These are phyloP conservation scores for Rhadinocentrus ornatus DNA, from an alignment of 2,797 vertebrate species.

Conservation along the genomic window DNA sequence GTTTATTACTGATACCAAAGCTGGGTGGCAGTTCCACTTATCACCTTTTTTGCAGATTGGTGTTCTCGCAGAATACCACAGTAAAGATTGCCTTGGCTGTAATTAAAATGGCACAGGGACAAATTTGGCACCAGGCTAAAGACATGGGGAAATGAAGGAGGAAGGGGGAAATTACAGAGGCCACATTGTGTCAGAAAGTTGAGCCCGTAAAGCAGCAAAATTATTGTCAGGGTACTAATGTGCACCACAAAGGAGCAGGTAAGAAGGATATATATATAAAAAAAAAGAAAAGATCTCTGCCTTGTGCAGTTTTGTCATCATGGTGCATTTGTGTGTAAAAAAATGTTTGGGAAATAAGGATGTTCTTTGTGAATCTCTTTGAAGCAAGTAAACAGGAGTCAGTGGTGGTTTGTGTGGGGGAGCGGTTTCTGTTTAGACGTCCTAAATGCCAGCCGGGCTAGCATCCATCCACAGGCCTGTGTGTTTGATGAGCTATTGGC, in stretches of 20 bases:
- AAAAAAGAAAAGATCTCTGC: conserved; percentile 11
- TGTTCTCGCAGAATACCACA: conserved; percentile 87
- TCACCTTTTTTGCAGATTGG: conserved; percentile 90
- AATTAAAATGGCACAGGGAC: conserved; percentile 91
- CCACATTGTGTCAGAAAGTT: conserved; percentile 75
- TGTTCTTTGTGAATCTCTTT: conserved; percentile 43
- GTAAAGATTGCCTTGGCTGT: conserved; percentile 88
- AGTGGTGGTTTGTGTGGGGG: conserved; percentile 51
- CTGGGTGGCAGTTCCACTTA: conserved; percentile 86
- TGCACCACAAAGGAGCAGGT: conserved; percentile 49
- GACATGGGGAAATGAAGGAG: conserved; percentile 74
- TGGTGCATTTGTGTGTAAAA: conserved; percentile 14
- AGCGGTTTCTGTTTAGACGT: conserved; percentile 58
- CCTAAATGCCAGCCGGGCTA: conserved; percentile 66
- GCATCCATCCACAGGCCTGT: conserved; percentile 67
- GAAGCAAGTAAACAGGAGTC: conserved; percentile 59
- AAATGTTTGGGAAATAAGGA: conserved; percentile 25
- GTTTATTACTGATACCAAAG: conserved; percentile 90
- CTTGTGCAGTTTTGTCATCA: conserved; percentile 34
- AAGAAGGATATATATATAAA: background rate
- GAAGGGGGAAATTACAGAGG: conserved; percentile 66
- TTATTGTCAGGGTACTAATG: conserved; percentile 35
- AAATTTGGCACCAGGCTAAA: conserved; percentile 84
- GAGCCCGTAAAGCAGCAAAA: conserved; percentile 48
- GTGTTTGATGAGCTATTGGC: conserved; percentile 83